phyloP scores from a whole-genome alignment of 2,113 vertebrate genomes.

The Rhodinocichla rosea region DNA sequence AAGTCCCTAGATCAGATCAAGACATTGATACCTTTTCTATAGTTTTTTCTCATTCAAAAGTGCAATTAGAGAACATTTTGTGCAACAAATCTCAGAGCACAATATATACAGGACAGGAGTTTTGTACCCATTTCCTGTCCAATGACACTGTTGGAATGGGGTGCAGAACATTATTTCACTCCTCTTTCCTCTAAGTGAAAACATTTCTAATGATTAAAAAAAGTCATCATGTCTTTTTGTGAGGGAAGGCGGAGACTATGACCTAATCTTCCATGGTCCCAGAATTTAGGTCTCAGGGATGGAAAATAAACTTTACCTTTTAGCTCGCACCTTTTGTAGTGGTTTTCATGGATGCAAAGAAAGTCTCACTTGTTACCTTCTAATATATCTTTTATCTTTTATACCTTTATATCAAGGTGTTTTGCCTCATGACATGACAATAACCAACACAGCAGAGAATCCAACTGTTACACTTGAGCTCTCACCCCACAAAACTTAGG shows the following conservation, averaged over 20 bases:
- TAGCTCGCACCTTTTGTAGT: neutral
- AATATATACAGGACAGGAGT: neutral
- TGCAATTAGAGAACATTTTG: neutral
- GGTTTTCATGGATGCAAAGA: neutral
- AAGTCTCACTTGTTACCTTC: neutral
- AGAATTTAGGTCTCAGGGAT: neutral
- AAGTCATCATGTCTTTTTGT: neutral
- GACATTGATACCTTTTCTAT: neutral
- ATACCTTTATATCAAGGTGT: neutral
- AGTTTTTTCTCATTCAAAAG: neutral
- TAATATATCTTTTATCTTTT: neutral
- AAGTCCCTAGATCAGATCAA: neutral
- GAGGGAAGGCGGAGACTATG: neutral
- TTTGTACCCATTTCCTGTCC: neutral
- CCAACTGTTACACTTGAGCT: neutral
- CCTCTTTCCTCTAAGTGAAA: neutral
- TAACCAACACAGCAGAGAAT: neutral
- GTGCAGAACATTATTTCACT: neutral
- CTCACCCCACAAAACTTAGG: neutral
- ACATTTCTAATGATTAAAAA: neutral
- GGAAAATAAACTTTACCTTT: neutral
- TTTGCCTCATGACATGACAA: neutral
- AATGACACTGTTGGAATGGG: neutral
- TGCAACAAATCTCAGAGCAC: neutral
- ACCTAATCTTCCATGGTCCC: neutral